phyloP scores from a whole-genome alignment of 2,113 vertebrate genomes.

The Mustelus asterias region DNA sequence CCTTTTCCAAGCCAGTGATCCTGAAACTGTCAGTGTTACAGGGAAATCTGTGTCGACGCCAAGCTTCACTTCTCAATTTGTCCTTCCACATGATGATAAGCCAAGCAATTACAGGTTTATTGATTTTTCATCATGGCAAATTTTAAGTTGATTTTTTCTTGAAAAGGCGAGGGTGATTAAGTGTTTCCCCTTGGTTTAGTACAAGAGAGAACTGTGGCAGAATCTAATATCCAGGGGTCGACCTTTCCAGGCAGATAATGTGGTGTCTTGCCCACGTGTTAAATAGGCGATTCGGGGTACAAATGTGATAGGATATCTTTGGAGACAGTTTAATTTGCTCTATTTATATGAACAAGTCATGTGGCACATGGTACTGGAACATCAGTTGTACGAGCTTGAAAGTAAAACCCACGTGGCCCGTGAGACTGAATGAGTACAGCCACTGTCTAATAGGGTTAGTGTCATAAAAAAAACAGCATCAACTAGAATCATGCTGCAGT shows the following conservation, averaged over 20 bases:
- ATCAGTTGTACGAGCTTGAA: slow-evolving; percentile 52
- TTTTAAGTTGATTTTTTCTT: slow-evolving; percentile 80
- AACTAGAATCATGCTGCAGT: slow-evolving; percentile 29
- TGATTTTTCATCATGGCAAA: slow-evolving; percentile 98
- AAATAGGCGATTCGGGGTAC: slow-evolving; percentile 61
- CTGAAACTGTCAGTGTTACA: slow-evolving; percentile 55
- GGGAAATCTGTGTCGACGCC: slow-evolving; percentile 62
- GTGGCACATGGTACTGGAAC: slow-evolving; percentile 64
- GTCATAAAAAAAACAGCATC: slow-evolving; percentile 25
- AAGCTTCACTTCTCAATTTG: slow-evolving; percentile 74
- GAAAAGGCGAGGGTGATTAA: slow-evolving; percentile 70
- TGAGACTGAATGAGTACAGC: slow-evolving; percentile 43
- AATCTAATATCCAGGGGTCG: slow-evolving; percentile 79
- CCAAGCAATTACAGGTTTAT: slow-evolving; percentile 96
- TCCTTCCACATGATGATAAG: slow-evolving; percentile 77
- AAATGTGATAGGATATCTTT: slow-evolving; percentile 66
- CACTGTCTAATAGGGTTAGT: slow-evolving; percentile 3
- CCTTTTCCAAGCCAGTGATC: slow-evolving; percentile 64
- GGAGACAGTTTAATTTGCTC: slow-evolving; percentile 75
- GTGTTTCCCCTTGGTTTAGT: slow-evolving; percentile 61
- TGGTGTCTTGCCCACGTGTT: slow-evolving; percentile 63
- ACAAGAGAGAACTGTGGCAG: slow-evolving; percentile 64
- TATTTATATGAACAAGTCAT: slow-evolving; percentile 68
- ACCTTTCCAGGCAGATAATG: slow-evolving; percentile 78
- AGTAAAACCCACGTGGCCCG: slow-evolving; percentile 52